Evolutionary conservation across 2,888 invertebrate genomes (phyloP), one percentile per base, ranked within the genome.

Genomic region (Euspilapteryx auroguttella): DNA sequence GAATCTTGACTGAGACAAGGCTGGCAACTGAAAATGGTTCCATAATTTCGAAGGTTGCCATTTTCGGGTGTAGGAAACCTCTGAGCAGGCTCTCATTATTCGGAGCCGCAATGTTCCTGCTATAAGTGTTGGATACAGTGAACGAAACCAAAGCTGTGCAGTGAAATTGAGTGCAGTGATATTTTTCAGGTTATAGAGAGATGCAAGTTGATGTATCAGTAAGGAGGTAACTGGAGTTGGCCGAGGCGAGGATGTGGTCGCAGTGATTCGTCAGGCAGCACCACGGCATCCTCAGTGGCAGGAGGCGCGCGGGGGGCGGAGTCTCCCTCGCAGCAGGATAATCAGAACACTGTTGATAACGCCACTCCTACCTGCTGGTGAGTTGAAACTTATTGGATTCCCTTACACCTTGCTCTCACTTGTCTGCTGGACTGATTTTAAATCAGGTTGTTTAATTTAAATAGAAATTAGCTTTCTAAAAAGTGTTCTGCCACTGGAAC

Each of bases 261-360:
- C 17, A 6, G 17, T 17, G 17, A 17, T 6, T 8, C 8, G 17
- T 6, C 17, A 5, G 17, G 54, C 53, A 55, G 55, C 75, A 75
- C 59, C 69, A 75, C 75, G 73, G 73, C 75, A 59, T 71, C 73
- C 47, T 71, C 75, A 50, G 71, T 63, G 66, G 62, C 69, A 54
- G 64, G 68, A 39, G 73, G 65, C 64, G 65, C 69, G 75, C 73
- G 75, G 68, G 75, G 75, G 68, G 73, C 71, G 15, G 75, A 71
- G 73, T 73, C 73, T 71, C 73, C 75, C 68, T 66, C 73, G 73
- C 75, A 71, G 73, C 75, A 71, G 63, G 56, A 71, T 64, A 75
- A 69, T 58, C 75, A 73, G 46, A 68, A 73, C 59, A 68, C 73
- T 44, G 69, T 73, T 65, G 73, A 75, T 37, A 73, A 65, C 69